Evolutionary conservation across 2,113 vertebrate genomes (phyloP).

Genomic region (Lepus europaeus): DNA sequence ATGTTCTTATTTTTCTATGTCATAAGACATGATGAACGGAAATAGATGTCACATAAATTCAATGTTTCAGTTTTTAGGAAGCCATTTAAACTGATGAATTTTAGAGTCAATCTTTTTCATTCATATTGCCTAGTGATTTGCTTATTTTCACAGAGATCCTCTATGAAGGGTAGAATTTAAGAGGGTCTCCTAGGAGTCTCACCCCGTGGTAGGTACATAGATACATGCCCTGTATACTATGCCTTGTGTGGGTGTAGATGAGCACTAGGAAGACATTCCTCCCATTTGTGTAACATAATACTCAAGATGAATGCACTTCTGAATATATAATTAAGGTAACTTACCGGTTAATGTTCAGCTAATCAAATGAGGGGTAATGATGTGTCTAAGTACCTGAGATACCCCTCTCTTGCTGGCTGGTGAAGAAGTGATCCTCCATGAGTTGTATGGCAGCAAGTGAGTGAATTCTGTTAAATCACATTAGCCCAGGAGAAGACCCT

Average conservation of each 20-base stretch:
- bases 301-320: neutral
- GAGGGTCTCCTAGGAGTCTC: neutral
- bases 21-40: neutral
- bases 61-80: neutral
- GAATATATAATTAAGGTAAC: neutral
- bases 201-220: too few relatives aligned
- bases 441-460: neutral
- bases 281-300: neutral
- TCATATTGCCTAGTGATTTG: neutral
- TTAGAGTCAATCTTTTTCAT: neutral
- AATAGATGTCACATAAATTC: neutral
- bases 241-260: neutral
- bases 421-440: neutral
- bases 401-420: neutral
- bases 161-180: neutral
- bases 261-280: neutral
- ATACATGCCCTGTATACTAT: accelerated
- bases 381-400: neutral
- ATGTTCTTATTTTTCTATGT: neutral
- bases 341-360: neutral
- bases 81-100: neutral
- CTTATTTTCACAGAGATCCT: neutral
- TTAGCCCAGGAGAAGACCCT: neutral
- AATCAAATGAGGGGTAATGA: neutral
- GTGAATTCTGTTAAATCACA: neutral